Evolutionary conservation across 1,140 invertebrate species (phyloP), one percentile per base, ranked within the genome.

Genomic region (Drosophila sp.): DNA sequence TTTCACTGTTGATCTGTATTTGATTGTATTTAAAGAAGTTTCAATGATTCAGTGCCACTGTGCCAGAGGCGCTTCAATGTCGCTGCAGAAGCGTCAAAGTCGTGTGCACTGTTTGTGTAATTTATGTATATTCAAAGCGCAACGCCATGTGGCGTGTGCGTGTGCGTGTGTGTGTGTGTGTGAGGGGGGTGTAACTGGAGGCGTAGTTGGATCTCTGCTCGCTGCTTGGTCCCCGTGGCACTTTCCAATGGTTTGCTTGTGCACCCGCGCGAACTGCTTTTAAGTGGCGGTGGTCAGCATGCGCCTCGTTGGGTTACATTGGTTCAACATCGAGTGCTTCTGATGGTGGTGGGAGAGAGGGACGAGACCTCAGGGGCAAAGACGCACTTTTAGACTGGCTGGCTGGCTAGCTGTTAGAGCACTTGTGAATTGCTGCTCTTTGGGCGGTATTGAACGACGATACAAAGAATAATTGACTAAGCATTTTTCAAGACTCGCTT

Each of bases 101-200:
- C 84, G 72, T 83, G 70, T 83, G 77, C 80, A 76, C 80, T 77
- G 70, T 83, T 74, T 89, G 70, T 89, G 85, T 89, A 89, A 89
- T 89, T 89, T 72, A 90, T n/a, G n/a, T n/a, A n/a, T 89, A 89
- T 89, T 89, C 84, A 89, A 89, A 89, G 80, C 77, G 85, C 66
- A 68, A 56, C 60, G 72, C 67, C 64, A 64, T 66, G 77, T 66
- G 63, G 44, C 68, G 29, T 66, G 65, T 76, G 82, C 47, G 74
- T 74, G 58, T 66, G 44, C 38, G 10, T 35, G 74, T 54, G 33
- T 10, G 29, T 35, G 4, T 33, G 38, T 10, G 11, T 41, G 62
- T n/a, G n/a, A n/a, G 41, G 35, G 41, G 64, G 54, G 56, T 58
- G 47, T 44, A 32, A 63, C 56, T 40, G 33, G 62, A 61, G 41